These are phyloP conservation scores for Pardalotus punctatus DNA, from an alignment of 2,113 vertebrate genomes.

Conservation along the genomic window DNA sequence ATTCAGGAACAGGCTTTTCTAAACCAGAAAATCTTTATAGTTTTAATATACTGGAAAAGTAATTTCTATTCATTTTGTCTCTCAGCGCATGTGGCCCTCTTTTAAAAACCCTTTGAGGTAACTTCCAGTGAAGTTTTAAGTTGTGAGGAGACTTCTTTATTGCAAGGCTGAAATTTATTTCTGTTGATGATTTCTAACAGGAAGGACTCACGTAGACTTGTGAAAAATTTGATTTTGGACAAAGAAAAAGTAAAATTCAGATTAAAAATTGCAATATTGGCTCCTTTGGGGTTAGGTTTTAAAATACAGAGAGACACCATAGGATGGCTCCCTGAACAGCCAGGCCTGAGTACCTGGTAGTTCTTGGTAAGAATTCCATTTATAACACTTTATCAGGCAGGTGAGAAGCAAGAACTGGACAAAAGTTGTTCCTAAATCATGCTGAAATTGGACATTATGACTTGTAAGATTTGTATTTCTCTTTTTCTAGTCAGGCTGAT, in stretches of 20 bases:
- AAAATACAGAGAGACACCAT: not conserved
- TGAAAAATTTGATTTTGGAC: not conserved
- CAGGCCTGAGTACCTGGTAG: not conserved
- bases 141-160: not conserved
- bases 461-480: not conserved
- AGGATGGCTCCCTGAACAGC: not conserved
- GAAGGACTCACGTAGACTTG: not conserved
- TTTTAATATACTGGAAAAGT: not conserved
- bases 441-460: not conserved
- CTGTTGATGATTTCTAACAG: not conserved
- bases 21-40: not conserved
- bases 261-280: not conserved
- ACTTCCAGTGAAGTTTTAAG: not conserved
- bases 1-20: not conserved
- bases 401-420: not conserved
- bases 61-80: not conserved
- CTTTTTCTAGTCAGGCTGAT: not conserved
- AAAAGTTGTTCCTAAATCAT: not conserved
- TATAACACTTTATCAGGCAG: not conserved
- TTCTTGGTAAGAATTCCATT: not conserved
- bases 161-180: not conserved
- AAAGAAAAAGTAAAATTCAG: not conserved
- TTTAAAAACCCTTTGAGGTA: not conserved
- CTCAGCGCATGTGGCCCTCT: not conserved
- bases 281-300: not conserved